Base-by-base conservation (phyloP, 2,888 invertebrate genomes). In the Hofmannophila pseudospretella region DNA sequence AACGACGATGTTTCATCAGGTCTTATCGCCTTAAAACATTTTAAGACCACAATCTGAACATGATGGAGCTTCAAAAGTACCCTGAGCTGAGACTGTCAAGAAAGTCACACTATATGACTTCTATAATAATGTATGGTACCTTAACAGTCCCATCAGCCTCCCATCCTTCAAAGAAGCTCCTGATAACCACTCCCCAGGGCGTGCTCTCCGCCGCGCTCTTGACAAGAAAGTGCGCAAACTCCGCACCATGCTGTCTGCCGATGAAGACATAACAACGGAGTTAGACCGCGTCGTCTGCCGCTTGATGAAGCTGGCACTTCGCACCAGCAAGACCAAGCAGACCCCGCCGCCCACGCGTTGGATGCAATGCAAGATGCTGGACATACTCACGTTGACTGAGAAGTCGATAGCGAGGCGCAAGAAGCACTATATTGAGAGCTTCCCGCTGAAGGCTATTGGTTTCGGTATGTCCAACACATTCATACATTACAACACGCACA, bases 341-440 rank as follows among this genome's bases (percentile, higher is more conserved):
- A 43, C 48, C 0, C 68, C 76, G 0, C 73, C 76, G 1, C 67
- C 78, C 0, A 47, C 71, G 0, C 61, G 51, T 25, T 85, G 85
- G 85, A 62, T 84, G 64, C 76, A 81, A 44, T 70, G 63, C 51
- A 85, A 84, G 48, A 55, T 85, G 19, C 53, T 80, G 1, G 84
- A 84, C 34, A 50, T 86, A 1, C 62, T 86, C 1, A 70, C 72
- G 1, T 55, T 85, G 13, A 74, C 84, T 0, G 85, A 85, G 39
- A 84, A 74, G 32, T 67, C 82, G 1, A 74, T 85, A 28, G 65
- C 73, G 29, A 54, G 68, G 36, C 67, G 74, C 32, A 73, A 66
- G 48, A 61, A 45, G 38, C 49, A 57, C 22, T 68, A 54, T 16
- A 49, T 74, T 22, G 66, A 74, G 12, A 60, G 44, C 25, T 65